Percentiles rank a stretch among this genome's conserved stretches.
These are phyloP conservation scores for Microctenopoma steveboyesi DNA, from an alignment of 2,797 vertebrate species.

Conservation along the genomic window DNA sequence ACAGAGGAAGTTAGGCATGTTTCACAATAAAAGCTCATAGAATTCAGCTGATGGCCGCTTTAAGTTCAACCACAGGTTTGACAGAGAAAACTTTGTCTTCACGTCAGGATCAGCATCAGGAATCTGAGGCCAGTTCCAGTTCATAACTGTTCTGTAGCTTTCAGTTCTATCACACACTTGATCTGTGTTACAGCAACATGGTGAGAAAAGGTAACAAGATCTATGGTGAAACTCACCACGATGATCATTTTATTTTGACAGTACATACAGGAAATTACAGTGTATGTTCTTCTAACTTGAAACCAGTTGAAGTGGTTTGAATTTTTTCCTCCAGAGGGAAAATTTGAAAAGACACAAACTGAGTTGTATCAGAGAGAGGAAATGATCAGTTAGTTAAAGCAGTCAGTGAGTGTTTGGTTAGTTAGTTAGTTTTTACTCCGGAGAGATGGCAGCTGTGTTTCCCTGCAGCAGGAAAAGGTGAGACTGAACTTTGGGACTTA, in stretches of 20 bases:
- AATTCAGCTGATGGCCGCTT: neutral
- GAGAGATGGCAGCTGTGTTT: conserved; percentile 14
- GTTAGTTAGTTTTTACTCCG: too few relatives aligned
- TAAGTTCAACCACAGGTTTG: neutral
- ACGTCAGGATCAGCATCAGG: too few relatives aligned
- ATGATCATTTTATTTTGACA: conserved; percentile 25
- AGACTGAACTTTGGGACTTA: neutral
- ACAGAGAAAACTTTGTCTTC: too few relatives aligned
- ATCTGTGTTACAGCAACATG: too few relatives aligned
- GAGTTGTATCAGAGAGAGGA: neutral
- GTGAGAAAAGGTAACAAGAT: too few relatives aligned
- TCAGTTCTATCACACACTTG: too few relatives aligned
- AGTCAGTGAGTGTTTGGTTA: too few relatives aligned
- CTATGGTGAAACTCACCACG: too few relatives aligned
- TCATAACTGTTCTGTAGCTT: neutral
- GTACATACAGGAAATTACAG: conserved; percentile 1
- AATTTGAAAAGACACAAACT: conserved; percentile 19
- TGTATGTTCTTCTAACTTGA: neutral
- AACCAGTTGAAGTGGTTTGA: conserved; percentile 30
- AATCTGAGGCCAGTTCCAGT: neutral
- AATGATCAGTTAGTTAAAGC: neutral
- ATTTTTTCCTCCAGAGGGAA: conserved; percentile 40
- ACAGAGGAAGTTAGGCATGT: conserved; percentile 1
- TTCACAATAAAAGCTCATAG: conserved; percentile 33
- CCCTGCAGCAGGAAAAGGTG: conserved; percentile 32